Conservation (phyloP, 1,140 invertebrate species). For the Bicyclus anynana region DNA sequence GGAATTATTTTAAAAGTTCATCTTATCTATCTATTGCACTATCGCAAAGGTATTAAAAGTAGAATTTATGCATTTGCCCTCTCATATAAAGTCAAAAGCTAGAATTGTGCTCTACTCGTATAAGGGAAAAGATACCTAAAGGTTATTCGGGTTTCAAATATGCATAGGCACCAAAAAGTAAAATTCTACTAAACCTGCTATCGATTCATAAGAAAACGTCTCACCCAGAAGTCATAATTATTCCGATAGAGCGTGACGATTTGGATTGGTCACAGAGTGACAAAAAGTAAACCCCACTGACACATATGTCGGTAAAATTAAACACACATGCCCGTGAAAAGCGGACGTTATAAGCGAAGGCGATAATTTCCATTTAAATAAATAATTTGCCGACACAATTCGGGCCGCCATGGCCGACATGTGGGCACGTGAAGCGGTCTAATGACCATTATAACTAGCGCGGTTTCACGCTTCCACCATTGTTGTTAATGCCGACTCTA, state of each 20-base stretch:
- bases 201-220: no score
- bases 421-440: constrained; percentile 51
- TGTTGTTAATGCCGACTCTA: neutral
- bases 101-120: no score
- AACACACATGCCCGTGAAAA: constrained; percentile 53
- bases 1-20: no score
- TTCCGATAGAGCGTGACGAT: constrained; percentile 38
- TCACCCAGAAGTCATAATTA: no score
- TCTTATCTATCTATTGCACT: no score
- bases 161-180: no score
- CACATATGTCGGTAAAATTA: constrained; percentile 52
- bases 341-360: constrained; percentile 43
- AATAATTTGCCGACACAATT: constrained; percentile 70
- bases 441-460: constrained; percentile 61
- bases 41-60: no score
- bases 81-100: no score
- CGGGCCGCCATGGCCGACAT: constrained; percentile 56
- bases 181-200: no score
- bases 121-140: no score
- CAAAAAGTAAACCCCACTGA: constrained; percentile 33
- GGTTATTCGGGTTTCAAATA: no score
- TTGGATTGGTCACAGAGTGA: constrained; percentile 27
- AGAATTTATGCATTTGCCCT: no score
- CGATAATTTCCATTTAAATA: constrained; percentile 74
- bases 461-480: constrained; percentile 63